A percentile compares a stretch with the other conserved stretches of the same genome.
phyloP scores from a whole-genome alignment of 1,140 invertebrate genomes.

The Helicoverpa zea region DNA sequence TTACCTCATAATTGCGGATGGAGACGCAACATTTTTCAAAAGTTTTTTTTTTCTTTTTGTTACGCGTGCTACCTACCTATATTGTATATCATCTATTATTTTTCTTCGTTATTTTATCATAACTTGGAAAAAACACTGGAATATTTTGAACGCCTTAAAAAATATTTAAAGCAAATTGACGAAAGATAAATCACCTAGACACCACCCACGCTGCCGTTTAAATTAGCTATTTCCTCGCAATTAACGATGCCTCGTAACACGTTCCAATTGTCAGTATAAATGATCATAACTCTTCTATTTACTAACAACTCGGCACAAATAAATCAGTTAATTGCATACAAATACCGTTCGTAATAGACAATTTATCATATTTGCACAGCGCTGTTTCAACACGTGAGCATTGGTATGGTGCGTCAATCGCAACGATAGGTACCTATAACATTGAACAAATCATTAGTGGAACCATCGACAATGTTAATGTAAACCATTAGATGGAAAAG shows the following conservation, averaged over 20 bases:
- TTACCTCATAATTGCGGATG: constrained; percentile 63
- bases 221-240: too few species aligned
- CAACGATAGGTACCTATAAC: background rate
- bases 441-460: constrained; percentile 29
- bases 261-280: too few species aligned
- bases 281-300: too few species aligned
- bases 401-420: background rate
- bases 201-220: too few species aligned
- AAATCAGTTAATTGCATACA: background rate
- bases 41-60: constrained; percentile 53
- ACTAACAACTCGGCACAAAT: background rate
- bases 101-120: too few species aligned
- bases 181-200: background rate
- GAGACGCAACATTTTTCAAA: constrained; percentile 53
- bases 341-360: background rate
- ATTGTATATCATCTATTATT: too few species aligned
- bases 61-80: background rate
- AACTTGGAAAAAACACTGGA: background rate
- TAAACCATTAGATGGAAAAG: background rate
- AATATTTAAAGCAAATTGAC: background rate
- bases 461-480: background rate
- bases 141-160: background rate
- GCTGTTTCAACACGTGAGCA: constrained; percentile 16
- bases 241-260: too few species aligned
- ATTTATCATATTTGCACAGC: constrained; percentile 35